Percentiles rank a stretch among this genome's conserved stretches.
Evolutionary conservation across 2,888 invertebrate species (phyloP).

Genomic region (Zhuqinia jingwanae): DNA sequence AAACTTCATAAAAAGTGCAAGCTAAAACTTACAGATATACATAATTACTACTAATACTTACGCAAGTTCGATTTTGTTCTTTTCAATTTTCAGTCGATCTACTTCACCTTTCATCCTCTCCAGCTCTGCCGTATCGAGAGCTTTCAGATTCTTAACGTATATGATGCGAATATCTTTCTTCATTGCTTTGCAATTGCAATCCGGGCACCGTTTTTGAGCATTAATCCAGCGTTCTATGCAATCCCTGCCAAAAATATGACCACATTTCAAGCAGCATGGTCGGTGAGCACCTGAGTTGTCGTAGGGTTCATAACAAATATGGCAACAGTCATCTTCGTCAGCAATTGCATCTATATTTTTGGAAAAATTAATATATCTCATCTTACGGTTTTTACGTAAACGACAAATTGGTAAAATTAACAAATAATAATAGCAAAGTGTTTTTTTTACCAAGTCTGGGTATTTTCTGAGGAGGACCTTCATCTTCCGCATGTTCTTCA

Average conservation of each 20-base stretch:
- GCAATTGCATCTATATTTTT: neutral
- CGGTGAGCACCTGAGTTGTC: slow-evolving; percentile 92
- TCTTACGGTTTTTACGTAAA: neutral
- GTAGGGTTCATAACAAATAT: slow-evolving; percentile 95
- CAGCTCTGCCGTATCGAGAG: slow-evolving; percentile 88
- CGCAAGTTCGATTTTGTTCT: slow-evolving; percentile 85
- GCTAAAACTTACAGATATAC: too few species aligned
- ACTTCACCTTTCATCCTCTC: slow-evolving; percentile 86
- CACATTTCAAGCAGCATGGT: slow-evolving; percentile 93
- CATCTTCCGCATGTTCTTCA: slow-evolving; percentile 15
- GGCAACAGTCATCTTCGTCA: slow-evolving; percentile 88
- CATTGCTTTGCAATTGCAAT: slow-evolving; percentile 90
- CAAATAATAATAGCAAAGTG: too few species aligned
- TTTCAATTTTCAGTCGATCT: slow-evolving; percentile 82
- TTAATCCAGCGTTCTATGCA: slow-evolving; percentile 91
- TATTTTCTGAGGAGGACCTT: slow-evolving; percentile 52
- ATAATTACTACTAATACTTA: slow-evolving; percentile 80
- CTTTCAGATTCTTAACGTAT: slow-evolving; percentile 89
- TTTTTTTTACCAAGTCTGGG: slow-evolving; percentile 47
- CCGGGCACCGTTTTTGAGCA: slow-evolving; percentile 88
- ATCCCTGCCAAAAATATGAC: slow-evolving; percentile 93
- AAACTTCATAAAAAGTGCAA: too few species aligned
- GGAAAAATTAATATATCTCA: neutral
- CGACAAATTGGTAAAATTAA: neutral
- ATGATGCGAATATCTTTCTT: slow-evolving; percentile 88